A percentile compares a stretch with the other conserved stretches of the same genome.
phyloP scores from a whole-genome alignment of 1,140 invertebrate genomes.

The Drosophila watanabei region DNA sequence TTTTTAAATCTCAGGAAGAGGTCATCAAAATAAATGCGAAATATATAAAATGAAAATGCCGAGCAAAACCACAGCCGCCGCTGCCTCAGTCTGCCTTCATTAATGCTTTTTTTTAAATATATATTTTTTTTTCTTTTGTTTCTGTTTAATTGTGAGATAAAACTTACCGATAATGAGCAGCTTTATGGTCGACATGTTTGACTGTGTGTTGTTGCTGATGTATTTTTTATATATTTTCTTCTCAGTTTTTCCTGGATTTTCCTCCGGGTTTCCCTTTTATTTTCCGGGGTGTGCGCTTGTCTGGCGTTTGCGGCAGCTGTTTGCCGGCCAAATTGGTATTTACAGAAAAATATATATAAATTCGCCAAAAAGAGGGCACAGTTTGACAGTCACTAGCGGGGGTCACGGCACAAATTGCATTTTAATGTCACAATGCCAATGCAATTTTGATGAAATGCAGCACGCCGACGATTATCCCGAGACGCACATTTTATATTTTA shows the following conservation, averaged over 20 bases:
- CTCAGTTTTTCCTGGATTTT: slow-evolving; percentile 9
- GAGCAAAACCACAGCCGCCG: slow-evolving; percentile 28
- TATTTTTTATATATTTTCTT: slow-evolving; percentile 22
- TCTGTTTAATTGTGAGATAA: slow-evolving; percentile 83
- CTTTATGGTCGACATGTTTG: slow-evolving; percentile 80
- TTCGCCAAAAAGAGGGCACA: slow-evolving; percentile 49
- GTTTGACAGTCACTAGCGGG: slow-evolving; percentile 55
- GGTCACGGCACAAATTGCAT: slow-evolving; percentile 61
- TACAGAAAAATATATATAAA: slow-evolving; percentile 46
- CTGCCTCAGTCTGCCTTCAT: slow-evolving; percentile 30
- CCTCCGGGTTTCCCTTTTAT: slow-evolving; percentile 19
- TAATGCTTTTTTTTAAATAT: slow-evolving; percentile 24
- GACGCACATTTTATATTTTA: slow-evolving; percentile 30
- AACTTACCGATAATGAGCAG: slow-evolving; percentile 85
- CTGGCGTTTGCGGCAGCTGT: slow-evolving; percentile 28
- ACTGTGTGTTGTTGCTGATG: slow-evolving; percentile 35
- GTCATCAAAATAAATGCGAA: slow-evolving; percentile 9
- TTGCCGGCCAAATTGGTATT: slow-evolving; percentile 55
- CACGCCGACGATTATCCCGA: slow-evolving; percentile 26
- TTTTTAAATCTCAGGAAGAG: slow-evolving; percentile 6
- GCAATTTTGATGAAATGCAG: slow-evolving; percentile 47
- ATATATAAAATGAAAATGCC: slow-evolving; percentile 14
- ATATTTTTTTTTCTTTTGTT: slow-evolving; percentile 14
- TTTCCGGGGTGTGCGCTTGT: slow-evolving; percentile 3
- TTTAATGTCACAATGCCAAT: slow-evolving; percentile 65